Evolutionary conservation across 2,888 invertebrate species (phyloP).

Genomic region (Cephus spinipes): DNA sequence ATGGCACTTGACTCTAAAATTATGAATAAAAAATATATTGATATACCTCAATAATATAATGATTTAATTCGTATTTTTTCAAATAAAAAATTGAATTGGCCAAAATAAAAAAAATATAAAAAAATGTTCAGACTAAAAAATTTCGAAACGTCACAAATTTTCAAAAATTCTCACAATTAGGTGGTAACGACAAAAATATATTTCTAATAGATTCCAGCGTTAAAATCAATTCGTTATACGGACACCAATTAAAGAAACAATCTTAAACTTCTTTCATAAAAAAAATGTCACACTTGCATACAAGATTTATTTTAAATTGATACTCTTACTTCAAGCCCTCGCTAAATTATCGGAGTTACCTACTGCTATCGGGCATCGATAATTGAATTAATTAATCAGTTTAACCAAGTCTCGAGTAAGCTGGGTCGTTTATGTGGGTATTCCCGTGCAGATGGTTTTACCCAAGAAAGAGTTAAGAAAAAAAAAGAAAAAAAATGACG

Average conservation of each 20-base stretch:
- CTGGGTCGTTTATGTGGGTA: neutral
- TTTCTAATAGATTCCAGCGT: too few species aligned
- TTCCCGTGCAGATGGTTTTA: neutral
- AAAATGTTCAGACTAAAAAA: too few species aligned
- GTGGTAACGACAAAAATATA: too few species aligned
- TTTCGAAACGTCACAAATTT: too few species aligned
- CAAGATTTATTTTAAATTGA: neutral
- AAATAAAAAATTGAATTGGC: too few species aligned
- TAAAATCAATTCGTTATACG: too few species aligned
- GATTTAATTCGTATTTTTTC: too few species aligned
- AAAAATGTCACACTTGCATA: neutral
- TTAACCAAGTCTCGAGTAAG: neutral
- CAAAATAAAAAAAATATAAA: too few species aligned
- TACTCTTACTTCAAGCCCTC: neutral
- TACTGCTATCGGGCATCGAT: neutral
- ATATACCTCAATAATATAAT: too few species aligned
- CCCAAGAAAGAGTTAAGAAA: neutral
- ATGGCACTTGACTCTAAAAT: neutral
- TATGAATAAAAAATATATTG: neutral
- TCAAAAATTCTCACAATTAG: too few species aligned
- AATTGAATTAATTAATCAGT: neutral
- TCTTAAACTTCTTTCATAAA: neutral
- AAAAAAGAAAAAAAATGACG: neutral
- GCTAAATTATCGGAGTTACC: neutral
- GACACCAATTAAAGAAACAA: neutral